Percentiles rank a stretch among this genome's conserved stretches.
Conservation (phyloP, 1,140 invertebrate genomes). For the Mya arenaria region DNA sequence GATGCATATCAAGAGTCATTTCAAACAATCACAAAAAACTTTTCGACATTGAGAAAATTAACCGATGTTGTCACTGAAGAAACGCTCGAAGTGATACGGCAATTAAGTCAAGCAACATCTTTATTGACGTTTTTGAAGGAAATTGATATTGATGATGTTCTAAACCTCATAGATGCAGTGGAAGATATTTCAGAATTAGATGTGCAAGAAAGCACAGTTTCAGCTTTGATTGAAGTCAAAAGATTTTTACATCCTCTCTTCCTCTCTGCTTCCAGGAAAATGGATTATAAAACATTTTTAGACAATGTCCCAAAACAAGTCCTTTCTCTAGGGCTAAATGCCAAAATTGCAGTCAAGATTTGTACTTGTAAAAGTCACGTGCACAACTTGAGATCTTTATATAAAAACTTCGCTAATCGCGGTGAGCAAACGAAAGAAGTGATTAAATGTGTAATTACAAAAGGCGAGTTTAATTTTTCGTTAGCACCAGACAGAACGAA, state of each 20-base stretch:
- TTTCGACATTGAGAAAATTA: not conserved
- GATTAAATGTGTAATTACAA: no score
- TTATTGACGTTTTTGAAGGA: slow-evolving; percentile 49
- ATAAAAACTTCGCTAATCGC: slow-evolving; percentile 51
- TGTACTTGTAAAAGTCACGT: slow-evolving; percentile 37
- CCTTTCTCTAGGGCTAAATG: not conserved
- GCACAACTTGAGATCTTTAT: slow-evolving; percentile 50
- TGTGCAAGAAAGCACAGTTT: slow-evolving; percentile 52
- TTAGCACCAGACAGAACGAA: not conserved
- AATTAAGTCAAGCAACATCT: slow-evolving; percentile 4
- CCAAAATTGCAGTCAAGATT: slow-evolving; percentile 37
- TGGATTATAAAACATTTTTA: not conserved
- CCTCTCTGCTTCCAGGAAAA: not conserved
- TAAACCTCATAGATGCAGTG: slow-evolving; percentile 52
- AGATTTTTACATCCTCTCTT: slow-evolving; percentile 34
- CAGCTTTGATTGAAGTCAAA: slow-evolving; percentile 48
- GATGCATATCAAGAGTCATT: no score
- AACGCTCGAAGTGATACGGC: not conserved
- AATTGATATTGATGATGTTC: slow-evolving; percentile 32
- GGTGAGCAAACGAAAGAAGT: slow-evolving; percentile 58
- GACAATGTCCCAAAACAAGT: slow-evolving; percentile 10
- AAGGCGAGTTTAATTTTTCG: slow-evolving; percentile 46
- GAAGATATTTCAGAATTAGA: slow-evolving; percentile 56
- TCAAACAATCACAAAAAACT: not conserved
- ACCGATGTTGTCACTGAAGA: not conserved